Conservation (phyloP, 2,888 invertebrate species). For the Cataglyphis albicans region DNA sequence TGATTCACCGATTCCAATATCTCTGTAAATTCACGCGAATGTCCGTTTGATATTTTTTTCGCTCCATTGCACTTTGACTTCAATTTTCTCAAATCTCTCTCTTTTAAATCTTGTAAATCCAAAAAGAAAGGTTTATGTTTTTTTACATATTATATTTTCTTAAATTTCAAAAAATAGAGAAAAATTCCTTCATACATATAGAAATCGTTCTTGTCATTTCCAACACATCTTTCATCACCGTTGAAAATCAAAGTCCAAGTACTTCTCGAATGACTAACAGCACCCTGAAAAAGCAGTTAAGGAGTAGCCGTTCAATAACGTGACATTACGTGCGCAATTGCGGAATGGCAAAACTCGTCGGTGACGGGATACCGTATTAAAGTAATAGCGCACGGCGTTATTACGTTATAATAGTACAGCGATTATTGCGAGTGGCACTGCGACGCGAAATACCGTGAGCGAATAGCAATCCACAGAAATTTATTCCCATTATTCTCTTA, state of each 20-base stretch:
- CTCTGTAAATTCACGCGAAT: neutral
- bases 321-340: slow-evolving; percentile 36
- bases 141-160: neutral
- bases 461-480: slow-evolving; percentile 58
- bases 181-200: slow-evolving; percentile 13
- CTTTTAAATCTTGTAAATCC: neutral
- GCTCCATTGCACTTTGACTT: neutral
- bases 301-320: slow-evolving; percentile 45
- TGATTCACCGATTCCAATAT: slow-evolving; percentile 19
- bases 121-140: neutral
- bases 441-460: neutral
- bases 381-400: slow-evolving; percentile 35
- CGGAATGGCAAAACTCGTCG: slow-evolving; percentile 22
- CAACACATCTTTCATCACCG: neutral
- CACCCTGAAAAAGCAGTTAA: slow-evolving; percentile 13
- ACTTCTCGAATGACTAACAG: slow-evolving; percentile 3
- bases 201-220: neutral
- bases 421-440: slow-evolving; percentile 32
- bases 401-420: slow-evolving; percentile 41
- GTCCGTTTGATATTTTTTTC: slow-evolving; percentile 16
- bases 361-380: slow-evolving; percentile 48
- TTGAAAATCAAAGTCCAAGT: slow-evolving; percentile 31
- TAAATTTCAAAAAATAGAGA: neutral
- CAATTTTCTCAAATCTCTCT: neutral
- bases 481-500: slow-evolving; percentile 57